These are phyloP conservation scores for Theristicus caerulescens DNA, from an alignment of 2,113 vertebrate species.

Conservation along the genomic window DNA sequence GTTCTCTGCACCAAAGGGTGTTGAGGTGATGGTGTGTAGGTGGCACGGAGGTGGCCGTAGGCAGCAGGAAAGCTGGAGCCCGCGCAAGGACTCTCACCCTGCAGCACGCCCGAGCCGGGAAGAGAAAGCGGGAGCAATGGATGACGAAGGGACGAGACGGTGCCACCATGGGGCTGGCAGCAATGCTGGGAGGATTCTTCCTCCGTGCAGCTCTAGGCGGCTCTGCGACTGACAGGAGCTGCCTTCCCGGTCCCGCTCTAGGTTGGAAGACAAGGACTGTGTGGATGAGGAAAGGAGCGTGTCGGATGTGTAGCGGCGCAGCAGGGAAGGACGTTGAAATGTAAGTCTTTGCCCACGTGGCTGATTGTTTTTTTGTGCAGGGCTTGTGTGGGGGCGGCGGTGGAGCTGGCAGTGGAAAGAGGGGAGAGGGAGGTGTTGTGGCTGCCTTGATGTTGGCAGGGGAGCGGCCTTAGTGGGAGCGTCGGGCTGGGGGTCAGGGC, in stretches of 20 bases:
- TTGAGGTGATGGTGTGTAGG: background rate
- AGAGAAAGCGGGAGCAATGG: background rate
- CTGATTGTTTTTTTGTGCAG: background rate
- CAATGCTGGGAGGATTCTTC: background rate
- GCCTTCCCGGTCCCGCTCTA: background rate
- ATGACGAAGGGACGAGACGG: background rate
- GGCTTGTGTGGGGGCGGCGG: background rate
- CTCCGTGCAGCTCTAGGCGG: background rate
- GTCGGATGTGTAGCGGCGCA: accelerated
- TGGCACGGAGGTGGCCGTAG: background rate
- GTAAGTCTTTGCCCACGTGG: background rate
- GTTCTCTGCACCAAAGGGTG: background rate
- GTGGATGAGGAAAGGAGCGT: background rate
- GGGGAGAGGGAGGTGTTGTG: background rate
- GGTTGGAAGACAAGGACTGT: background rate
- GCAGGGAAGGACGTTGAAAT: background rate
- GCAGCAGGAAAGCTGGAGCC: background rate
- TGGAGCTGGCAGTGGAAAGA: background rate
- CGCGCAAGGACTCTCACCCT: accelerated
- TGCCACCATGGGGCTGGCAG: background rate
- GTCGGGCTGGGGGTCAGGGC: background rate
- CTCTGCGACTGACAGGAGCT: background rate
- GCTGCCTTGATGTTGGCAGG: background rate
- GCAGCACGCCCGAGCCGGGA: accelerated
- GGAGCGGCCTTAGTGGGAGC: background rate